Conservation (phyloP, 1,140 invertebrate genomes). For the Brachionus sp. region DNA sequence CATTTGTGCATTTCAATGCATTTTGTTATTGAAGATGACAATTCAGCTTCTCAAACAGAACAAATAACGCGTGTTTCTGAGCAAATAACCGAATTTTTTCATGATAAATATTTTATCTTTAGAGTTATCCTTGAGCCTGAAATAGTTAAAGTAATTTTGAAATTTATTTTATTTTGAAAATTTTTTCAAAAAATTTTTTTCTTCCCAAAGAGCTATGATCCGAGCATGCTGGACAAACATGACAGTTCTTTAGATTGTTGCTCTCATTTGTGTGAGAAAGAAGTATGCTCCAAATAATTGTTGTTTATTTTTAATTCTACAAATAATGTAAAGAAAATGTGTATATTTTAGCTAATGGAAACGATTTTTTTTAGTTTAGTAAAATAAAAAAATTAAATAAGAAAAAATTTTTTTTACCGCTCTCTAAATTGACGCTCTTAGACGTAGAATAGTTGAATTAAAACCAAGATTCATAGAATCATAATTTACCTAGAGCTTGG, state of each 20-base stretch:
- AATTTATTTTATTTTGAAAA: neutral
- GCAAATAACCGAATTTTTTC: neutral
- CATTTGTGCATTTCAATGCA: constrained; percentile 37
- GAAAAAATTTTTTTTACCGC: neutral
- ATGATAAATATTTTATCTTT: neutral
- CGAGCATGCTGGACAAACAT: neutral
- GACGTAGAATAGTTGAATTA: no score
- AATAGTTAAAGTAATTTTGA: neutral
- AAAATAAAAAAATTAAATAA: neutral
- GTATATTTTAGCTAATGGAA: neutral
- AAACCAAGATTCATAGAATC: no score
- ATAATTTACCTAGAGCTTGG: no score
- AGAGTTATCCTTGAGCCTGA: constrained; percentile 10
- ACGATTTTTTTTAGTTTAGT: neutral
- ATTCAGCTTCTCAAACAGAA: neutral
- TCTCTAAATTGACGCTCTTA: no score
- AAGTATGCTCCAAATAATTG: neutral
- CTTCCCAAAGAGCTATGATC: neutral
- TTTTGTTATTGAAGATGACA: neutral
- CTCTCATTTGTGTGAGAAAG: neutral
- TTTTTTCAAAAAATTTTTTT: neutral
- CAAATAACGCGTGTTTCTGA: neutral
- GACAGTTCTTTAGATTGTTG: neutral
- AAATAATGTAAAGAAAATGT: constrained; percentile 7
- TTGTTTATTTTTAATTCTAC: neutral